A percentile compares a stretch with the other conserved stretches of the same genome.
phyloP scores from a whole-genome alignment of 2,888 invertebrate genomes.

The Noctua fimbriata region DNA sequence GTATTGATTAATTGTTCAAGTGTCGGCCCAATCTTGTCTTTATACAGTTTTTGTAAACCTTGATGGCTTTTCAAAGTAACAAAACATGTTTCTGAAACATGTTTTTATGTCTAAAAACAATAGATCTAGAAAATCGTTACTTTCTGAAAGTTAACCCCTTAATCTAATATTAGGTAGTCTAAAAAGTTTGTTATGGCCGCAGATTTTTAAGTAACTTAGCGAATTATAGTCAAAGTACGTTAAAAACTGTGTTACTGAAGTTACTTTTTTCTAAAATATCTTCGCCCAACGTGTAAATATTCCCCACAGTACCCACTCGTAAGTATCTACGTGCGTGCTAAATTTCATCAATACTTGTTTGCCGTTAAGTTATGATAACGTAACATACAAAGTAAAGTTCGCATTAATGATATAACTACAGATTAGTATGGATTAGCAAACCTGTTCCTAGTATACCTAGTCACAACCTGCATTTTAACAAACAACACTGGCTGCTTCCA shows the following conservation, averaged over 20 bases:
- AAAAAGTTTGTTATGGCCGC: neutral
- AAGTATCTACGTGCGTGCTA: neutral
- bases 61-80: slow-evolving; percentile 26
- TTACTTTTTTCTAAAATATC: neutral
- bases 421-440: neutral
- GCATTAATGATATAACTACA: neutral
- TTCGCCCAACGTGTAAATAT: neutral
- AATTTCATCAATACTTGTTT: neutral
- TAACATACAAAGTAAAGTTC: neutral
- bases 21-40: slow-evolving; percentile 17
- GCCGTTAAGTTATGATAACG: neutral
- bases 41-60: slow-evolving; percentile 30
- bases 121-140: neutral
- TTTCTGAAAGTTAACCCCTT: neutral
- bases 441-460: neutral
- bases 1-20: slow-evolving; percentile 56
- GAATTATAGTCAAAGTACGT: neutral
- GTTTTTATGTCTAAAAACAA: slow-evolving; percentile 7
- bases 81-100: slow-evolving; percentile 33
- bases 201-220: neutral
- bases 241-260: neutral
- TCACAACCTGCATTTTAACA: neutral
- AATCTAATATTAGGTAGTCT: neutral
- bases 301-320: too few species aligned
- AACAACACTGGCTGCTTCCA: neutral